Evolutionary conservation across 2,888 invertebrate genomes (phyloP), one percentile per base, ranked within the genome.

Genomic region (Koerneria pararmatus): DNA sequence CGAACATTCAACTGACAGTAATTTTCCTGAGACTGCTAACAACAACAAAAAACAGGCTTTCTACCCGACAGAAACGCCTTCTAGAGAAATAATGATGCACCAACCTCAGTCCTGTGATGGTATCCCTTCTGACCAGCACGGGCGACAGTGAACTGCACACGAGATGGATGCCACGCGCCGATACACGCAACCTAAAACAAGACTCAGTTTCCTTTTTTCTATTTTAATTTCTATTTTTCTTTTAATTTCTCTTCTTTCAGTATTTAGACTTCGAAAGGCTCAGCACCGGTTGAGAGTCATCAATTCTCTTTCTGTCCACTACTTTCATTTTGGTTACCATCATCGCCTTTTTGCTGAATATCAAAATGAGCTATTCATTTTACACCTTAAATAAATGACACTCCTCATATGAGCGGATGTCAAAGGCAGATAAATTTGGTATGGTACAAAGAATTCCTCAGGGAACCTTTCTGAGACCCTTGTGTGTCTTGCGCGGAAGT

Each of bases 101-200:
- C n/a, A n/a, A n/a, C n/a, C n/a, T 98, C 97, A 62, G 98, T 99
- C 85, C 98, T 90, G 85, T 99, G 98, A 85, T 98, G 97, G 87
- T 95, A 99, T 80, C 98, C 98, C 87, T 98, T 99, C 86, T 95
- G 95, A 90, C 98, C 97, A 85, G 98, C 98, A 87, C 98, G 91
- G 69, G 98, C 98, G 60, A 99, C 98, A 69, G 97, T 94, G 88
- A 93, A 97, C 80, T 94, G 93, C 41, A 99, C 97, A 85, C 98
- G 90, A 83, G 94, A 93, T 77, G 98, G 98, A 97, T 98, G 98
- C 98, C 98, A 99, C 2, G 98, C 98, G 85, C 98, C 98, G 87
- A 98, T 98, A 90, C 98, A 99, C 80, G 98, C 98, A 68, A 99
- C 98, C 86, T 98, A 72, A 93, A 41, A 32, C 46, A 56, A 15